Evolutionary conservation across 1,140 invertebrate species (phyloP).

Genomic region (Psix sp.): DNA sequence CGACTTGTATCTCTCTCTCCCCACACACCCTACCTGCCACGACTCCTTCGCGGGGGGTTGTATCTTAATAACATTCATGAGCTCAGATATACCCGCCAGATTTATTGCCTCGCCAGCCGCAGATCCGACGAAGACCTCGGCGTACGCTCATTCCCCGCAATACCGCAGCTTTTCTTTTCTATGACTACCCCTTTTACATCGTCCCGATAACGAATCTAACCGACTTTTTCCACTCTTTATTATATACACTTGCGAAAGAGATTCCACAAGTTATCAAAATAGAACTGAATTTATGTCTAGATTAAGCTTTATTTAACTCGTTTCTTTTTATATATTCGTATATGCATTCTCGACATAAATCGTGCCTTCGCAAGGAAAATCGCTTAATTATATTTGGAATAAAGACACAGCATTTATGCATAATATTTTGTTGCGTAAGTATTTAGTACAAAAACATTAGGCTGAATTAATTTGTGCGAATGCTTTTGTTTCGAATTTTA

Average conservation of each 20-base stretch:
- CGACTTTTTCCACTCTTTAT: constrained; percentile 33
- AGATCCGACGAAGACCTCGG: constrained; percentile 69
- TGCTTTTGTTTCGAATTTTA: constrained; percentile 38
- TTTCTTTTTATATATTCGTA: not conserved
- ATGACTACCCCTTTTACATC: constrained; percentile 55
- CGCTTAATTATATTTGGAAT: no score
- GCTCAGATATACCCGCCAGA: constrained; percentile 77
- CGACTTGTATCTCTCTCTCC: constrained; percentile 59
- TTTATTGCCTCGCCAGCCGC: constrained; percentile 74
- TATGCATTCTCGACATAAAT: not conserved
- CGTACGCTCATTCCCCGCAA: constrained; percentile 42
- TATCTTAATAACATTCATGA: constrained; percentile 79
- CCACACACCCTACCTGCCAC: constrained; percentile 52
- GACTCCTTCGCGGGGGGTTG: constrained; percentile 72
- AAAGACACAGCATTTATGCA: no score
- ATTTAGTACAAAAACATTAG: no score
- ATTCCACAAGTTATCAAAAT: constrained; percentile 23
- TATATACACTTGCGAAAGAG: constrained; percentile 32
- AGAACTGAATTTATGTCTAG: constrained; percentile 2
- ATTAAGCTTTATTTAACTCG: not conserved
- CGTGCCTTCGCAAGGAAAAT: no score
- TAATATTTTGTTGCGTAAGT: no score
- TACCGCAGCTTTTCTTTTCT: constrained; percentile 59
- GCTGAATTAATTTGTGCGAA: no score
- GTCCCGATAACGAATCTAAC: constrained; percentile 51